Percentiles rank a stretch among this genome's conserved stretches.
phyloP scores from a whole-genome alignment of 2,113 vertebrate species.

The Brachionichthys hirsutus region DNA sequence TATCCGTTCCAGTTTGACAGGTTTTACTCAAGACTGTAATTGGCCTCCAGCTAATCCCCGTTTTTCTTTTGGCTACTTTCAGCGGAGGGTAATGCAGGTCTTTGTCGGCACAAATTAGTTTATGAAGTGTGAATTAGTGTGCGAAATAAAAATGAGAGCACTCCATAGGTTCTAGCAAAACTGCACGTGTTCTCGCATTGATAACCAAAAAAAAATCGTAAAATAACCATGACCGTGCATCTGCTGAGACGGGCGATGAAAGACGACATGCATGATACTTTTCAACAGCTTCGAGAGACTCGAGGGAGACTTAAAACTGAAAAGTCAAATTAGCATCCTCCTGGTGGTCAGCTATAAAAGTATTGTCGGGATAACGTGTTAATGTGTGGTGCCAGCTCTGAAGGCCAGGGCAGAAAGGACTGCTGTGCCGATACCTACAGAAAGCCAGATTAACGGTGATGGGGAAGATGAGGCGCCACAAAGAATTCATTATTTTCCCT shows the following conservation, averaged over 20 bases:
- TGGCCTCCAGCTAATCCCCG: constrained; percentile 67
- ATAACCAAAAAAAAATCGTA: too few relatives aligned
- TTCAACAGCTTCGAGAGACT: constrained; percentile 20
- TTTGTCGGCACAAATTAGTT: constrained; percentile 61
- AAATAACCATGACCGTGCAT: too few relatives aligned
- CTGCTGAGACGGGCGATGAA: too few relatives aligned
- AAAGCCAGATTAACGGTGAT: constrained; percentile 63
- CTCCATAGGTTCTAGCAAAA: constrained; percentile 12
- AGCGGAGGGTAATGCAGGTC: constrained; percentile 58
- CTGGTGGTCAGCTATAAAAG: constrained; percentile 18
- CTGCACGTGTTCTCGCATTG: neutral
- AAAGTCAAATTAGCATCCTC: constrained; percentile 29
- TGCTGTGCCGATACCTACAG: constrained; percentile 40
- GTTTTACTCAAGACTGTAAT: constrained; percentile 73
- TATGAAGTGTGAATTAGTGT: constrained; percentile 25
- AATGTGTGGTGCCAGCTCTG: constrained; percentile 4
- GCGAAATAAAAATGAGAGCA: constrained; percentile 12
- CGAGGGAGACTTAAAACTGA: constrained; percentile 18
- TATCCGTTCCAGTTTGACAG: constrained; percentile 67
- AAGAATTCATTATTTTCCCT: constrained; percentile 65
- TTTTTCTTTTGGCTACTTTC: constrained; percentile 64
- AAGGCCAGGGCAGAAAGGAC: constrained; percentile 24
- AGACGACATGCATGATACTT: constrained; percentile 21
- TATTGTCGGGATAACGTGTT: constrained; percentile 1
- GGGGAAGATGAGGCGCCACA: constrained; percentile 68